A percentile compares a stretch with the other conserved stretches of the same genome.
Evolutionary conservation across 2,888 invertebrate species (phyloP).

Genomic region (Ametastegia equiseti): DNA sequence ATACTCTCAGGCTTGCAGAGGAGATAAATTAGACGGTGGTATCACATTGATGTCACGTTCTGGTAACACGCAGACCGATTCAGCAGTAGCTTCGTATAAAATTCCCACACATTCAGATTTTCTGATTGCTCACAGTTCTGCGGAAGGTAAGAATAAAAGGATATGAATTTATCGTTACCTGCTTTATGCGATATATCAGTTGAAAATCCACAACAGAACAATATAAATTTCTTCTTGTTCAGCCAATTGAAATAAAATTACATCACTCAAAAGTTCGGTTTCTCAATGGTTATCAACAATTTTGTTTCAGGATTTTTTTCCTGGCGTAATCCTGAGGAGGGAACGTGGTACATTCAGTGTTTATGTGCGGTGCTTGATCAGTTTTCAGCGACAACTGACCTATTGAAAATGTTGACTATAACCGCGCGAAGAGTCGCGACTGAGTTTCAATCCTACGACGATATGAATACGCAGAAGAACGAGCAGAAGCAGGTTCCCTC

Average conservation of each 20-base stretch:
- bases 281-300: neutral
- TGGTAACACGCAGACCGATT: constrained; percentile 69
- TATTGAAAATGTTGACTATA: constrained; percentile 78
- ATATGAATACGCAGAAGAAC: constrained; percentile 60
- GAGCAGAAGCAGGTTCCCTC: constrained; percentile 78
- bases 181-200: too few species aligned
- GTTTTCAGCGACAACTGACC: constrained; percentile 75
- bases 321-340: constrained; percentile 78
- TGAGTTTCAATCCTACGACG: constrained; percentile 75
- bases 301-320: constrained; percentile 77
- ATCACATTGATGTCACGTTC: constrained; percentile 65
- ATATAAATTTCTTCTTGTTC: too few species aligned
- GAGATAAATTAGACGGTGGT: constrained; percentile 74
- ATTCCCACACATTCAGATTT: constrained; percentile 80
- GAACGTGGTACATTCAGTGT: constrained; percentile 81
- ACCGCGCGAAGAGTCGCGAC: constrained; percentile 77
- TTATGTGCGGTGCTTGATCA: constrained; percentile 76
- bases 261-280: neutral
- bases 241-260: neutral
- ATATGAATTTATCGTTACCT: too few species aligned
- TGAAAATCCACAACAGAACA: too few species aligned
- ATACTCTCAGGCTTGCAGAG: constrained; percentile 77
- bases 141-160: too few species aligned
- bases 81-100: constrained; percentile 68
- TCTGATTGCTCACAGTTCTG: constrained; percentile 78